A percentile compares a stretch with the other conserved stretches of the same genome.
phyloP scores from a whole-genome alignment of 2,797 vertebrate genomes.

The Sebastiscus tertius region DNA sequence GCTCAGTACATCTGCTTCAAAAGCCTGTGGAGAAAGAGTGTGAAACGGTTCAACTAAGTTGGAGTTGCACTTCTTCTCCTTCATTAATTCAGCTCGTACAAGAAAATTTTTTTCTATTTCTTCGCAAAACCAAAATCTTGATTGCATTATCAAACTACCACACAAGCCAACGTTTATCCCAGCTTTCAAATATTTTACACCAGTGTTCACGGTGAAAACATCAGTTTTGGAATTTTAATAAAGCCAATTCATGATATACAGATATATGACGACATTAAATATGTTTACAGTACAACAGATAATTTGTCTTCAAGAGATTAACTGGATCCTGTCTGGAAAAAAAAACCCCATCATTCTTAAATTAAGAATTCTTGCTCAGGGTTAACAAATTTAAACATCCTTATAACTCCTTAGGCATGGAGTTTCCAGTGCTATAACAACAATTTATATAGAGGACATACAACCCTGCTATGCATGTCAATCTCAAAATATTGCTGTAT shows the following conservation, averaged over 20 bases:
- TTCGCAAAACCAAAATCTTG: neutral
- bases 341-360: slow-evolving; percentile 46
- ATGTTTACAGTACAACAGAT: slow-evolving; percentile 67
- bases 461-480: neutral
- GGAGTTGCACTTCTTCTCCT: neutral
- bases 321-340: slow-evolving; percentile 35
- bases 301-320: slow-evolving; percentile 15
- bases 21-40: neutral
- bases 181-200: neutral
- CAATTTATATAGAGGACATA: neutral
- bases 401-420: neutral
- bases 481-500: slow-evolving; percentile 34
- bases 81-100: neutral
- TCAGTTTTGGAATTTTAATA: slow-evolving; percentile 42
- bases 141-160: neutral
- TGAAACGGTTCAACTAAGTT: neutral
- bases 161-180: neutral
- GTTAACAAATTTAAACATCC: neutral
- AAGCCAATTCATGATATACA: slow-evolving; percentile 66
- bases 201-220: neutral
- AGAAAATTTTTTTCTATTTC: neutral
- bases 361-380: slow-evolving; percentile 7
- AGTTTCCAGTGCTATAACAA: slow-evolving; percentile 39
- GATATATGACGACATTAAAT: slow-evolving; percentile 62
- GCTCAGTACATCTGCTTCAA: neutral